Base-by-base conservation (phyloP, 2,888 invertebrate genomes). In the Eupeodes luniger region DNA sequence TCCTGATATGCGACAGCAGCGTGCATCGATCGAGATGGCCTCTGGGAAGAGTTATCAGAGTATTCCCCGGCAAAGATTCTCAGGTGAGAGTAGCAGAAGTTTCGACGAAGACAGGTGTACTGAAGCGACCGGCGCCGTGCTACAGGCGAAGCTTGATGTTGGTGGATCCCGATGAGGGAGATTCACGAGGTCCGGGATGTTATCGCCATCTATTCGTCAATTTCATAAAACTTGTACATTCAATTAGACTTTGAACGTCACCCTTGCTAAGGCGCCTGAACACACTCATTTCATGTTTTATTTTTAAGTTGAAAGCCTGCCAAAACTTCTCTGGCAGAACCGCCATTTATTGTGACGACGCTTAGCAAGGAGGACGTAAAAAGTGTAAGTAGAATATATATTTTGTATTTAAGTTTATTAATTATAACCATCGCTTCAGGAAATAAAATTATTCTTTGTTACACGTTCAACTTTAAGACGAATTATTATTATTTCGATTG, bases 1-100 rank as follows among this genome's bases (percentile, higher is more conserved):
- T 89, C 0, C 16, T 89, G 0, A 62, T 89, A 53, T 89, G 86
- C 49, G 86, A 89, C 51, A 66, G 78, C 44, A 78, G 53, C 14
- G 49, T 78, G 9, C 78, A 72, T n/a, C 70, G 78, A 16, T 82
- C 82, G 12, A 76, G 69, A 47, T 70, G 82, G 77, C 70, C 62
- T 11, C 44, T 82, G 44, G 78, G 83, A 34, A 59, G 67, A 36
- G 53, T 83, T 11, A 62, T 59, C 4, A 44, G 5, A 11, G 57
- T 70, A 4, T 83, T 62, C 59, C 82, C 82, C 2, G 72, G 82
- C 12, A 70, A 75, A 19, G 70, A 78, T 19, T 12, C 9, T 10
- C 82, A 83, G 36, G 72, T 78, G 4, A 67, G 77, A 64, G 55
- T 57, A 2, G 82, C 72, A 12, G 77, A 72, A 14, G 78, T 83